These are phyloP conservation scores for Disparrhopalites patrizii DNA, from an alignment of 2,888 invertebrate genomes.

Conservation along the genomic window DNA sequence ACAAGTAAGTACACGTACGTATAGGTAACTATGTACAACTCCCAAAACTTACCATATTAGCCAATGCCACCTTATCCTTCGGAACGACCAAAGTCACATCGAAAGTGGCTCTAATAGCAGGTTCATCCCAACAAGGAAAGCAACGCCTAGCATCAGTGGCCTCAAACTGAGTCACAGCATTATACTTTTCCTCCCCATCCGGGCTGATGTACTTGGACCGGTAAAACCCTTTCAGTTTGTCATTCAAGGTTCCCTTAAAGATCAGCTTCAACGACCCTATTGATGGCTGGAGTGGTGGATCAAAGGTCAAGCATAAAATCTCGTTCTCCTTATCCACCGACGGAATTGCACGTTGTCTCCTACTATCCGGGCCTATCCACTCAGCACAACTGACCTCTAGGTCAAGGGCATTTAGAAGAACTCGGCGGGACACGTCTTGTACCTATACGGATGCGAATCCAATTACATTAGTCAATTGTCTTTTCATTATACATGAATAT, in stretches of 20 bases:
- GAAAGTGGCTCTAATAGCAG: constrained; percentile 90
- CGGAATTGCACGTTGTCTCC: constrained; percentile 20
- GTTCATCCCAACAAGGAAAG: constrained; percentile 99
- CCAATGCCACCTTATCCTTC: constrained; percentile 75
- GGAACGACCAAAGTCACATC: constrained; percentile 81
- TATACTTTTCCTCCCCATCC: constrained; percentile 71
- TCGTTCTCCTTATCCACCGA: constrained; percentile 35
- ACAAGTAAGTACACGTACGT: no score
- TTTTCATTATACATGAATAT: no score
- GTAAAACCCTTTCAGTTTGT: constrained; percentile 94
- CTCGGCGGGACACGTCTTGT: constrained; percentile 60
- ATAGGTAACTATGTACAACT: no score
- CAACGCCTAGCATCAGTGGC: constrained; percentile 85
- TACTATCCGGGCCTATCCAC: constrained; percentile 19
- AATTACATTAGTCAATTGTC: no score
- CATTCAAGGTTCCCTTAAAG: constrained; percentile 82
- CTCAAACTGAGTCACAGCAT: constrained; percentile 89
- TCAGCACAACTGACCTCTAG: constrained; percentile 63
- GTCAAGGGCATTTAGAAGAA: constrained; percentile 74
- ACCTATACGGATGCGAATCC: no score
- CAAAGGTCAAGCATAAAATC: constrained; percentile 32
- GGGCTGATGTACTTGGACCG: constrained; percentile 73
- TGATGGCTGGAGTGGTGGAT: constrained; percentile 32
- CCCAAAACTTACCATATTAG: constrained; percentile 79
- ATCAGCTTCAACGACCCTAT: constrained; percentile 58